phyloP scores from a whole-genome alignment of 2,888 invertebrate genomes.

The Troides oblongomaculatus region DNA sequence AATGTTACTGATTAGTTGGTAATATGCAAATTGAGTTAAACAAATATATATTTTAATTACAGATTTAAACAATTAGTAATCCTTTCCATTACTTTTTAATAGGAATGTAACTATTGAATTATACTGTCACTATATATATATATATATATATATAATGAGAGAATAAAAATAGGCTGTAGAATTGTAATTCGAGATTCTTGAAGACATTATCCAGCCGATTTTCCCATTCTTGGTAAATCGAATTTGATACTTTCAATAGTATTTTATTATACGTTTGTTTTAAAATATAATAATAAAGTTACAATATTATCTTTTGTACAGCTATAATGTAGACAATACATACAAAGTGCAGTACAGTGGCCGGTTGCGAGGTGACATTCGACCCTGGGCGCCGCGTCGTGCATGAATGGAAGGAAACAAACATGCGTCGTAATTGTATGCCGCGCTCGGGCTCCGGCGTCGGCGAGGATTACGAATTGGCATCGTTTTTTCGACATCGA shows the following conservation, averaged over 20 bases:
- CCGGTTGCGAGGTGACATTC: constrained; percentile 47
- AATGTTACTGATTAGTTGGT: neutral
- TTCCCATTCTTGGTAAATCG: neutral
- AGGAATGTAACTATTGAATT: neutral
- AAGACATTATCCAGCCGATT: neutral
- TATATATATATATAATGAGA: no score
- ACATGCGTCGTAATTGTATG: constrained; percentile 50
- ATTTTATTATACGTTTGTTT: neutral
- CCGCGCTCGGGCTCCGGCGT: constrained; percentile 18
- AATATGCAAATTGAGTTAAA: neutral
- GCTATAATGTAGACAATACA: constrained; percentile 1
- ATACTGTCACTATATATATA: neutral
- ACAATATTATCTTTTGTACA: neutral
- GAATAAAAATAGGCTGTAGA: no score
- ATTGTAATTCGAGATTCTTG: no score
- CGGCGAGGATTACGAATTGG: constrained; percentile 2
- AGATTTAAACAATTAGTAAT: no score
- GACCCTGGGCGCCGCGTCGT: constrained; percentile 56
- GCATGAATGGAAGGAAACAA: constrained; percentile 58
- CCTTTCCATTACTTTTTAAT: neutral
- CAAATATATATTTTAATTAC: no score
- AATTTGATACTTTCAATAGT: neutral
- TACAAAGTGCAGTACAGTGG: constrained; percentile 40
- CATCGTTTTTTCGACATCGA: constrained; percentile 31
- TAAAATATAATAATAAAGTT: neutral